These are phyloP conservation scores for Latrodectus elegans DNA, from an alignment of 2,888 invertebrate species.

Conservation along the genomic window DNA sequence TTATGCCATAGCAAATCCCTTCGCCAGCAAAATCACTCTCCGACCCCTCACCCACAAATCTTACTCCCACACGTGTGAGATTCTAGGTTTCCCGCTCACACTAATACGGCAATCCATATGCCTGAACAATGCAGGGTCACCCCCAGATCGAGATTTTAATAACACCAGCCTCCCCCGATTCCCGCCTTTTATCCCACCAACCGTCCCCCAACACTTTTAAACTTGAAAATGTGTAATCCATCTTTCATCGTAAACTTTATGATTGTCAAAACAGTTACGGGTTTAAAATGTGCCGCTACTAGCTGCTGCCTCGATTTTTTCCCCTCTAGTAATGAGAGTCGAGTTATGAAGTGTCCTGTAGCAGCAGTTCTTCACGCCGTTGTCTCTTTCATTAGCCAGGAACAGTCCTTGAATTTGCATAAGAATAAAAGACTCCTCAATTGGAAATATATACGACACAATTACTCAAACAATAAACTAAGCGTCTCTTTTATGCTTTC, in stretches of 20 bases:
- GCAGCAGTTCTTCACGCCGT: no score
- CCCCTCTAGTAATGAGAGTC: neutral
- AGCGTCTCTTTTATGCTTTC: neutral
- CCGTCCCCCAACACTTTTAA: neutral
- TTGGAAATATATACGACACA: neutral
- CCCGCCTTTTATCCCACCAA: neutral
- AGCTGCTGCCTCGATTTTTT: neutral
- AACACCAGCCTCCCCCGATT: constrained; percentile 16
- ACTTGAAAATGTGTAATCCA: constrained; percentile 2
- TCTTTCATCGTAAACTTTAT: constrained; percentile 6
- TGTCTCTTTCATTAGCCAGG: no score
- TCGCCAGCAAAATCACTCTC: constrained; percentile 7
- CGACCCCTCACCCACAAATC: constrained; percentile 16
- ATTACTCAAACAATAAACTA: neutral
- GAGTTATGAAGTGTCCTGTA: no score
- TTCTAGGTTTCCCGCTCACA: neutral
- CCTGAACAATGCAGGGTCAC: constrained; percentile 36
- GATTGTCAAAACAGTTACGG: neutral
- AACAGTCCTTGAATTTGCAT: neutral
- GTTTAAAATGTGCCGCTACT: neutral
- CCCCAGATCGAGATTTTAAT: constrained; percentile 49
- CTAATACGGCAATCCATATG: constrained; percentile 25
- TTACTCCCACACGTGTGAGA: constrained; percentile 24
- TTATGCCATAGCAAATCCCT: constrained; percentile 50
- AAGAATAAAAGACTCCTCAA: neutral